phyloP scores from a whole-genome alignment of 2,888 invertebrate species.

The Opisthograptis luteolata region DNA sequence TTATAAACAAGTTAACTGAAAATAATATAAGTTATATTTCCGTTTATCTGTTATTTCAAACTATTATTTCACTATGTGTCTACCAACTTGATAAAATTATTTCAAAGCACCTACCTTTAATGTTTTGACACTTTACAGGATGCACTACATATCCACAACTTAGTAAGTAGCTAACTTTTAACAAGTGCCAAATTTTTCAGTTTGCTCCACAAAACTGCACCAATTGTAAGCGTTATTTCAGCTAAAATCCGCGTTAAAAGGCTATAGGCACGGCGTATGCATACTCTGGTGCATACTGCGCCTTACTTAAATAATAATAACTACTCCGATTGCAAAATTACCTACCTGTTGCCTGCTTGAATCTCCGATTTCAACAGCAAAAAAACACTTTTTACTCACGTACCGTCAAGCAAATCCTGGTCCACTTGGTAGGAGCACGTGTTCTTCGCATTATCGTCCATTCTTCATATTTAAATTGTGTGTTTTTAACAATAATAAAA shows the following conservation, averaged over 20 bases:
- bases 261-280: conserved; percentile 16
- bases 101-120: no score
- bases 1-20: no score
- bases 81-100: no score
- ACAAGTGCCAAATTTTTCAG: no score
- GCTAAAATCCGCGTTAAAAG: neutral
- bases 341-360: conserved; percentile 39
- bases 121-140: conserved; percentile 5
- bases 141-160: no score
- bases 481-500: conserved; percentile 55
- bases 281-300: conserved; percentile 30
- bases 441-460: conserved; percentile 80
- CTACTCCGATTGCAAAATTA: conserved; percentile 35
- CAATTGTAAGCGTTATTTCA: neutral
- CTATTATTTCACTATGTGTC: no score
- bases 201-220: neutral
- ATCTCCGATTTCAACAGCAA: conserved; percentile 51
- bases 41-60: no score
- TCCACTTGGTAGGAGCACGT: conserved; percentile 76
- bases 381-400: conserved; percentile 41
- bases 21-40: no score
- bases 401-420: conserved; percentile 79
- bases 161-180: no score
- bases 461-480: conserved; percentile 78
- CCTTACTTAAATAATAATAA: conserved; percentile 36